Percentiles rank a stretch among this genome's conserved stretches.
Evolutionary conservation across 2,888 invertebrate species (phyloP).

Genomic region (Furcula furcula): DNA sequence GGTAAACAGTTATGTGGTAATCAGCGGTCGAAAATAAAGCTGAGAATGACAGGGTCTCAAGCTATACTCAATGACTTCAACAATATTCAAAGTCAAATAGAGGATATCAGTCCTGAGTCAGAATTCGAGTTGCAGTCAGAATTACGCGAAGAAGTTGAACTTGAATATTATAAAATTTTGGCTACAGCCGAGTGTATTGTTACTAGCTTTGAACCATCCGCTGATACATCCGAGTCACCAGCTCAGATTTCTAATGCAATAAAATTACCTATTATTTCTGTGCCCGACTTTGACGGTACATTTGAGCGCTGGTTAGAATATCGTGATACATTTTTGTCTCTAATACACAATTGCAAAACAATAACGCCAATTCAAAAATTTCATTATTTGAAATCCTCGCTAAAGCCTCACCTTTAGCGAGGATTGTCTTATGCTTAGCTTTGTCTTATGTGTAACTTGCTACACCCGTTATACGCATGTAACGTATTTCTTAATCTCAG

Average conservation of each 20-base stretch:
- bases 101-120: neutral
- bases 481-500: slow-evolving; percentile 10
- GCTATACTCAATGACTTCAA: neutral
- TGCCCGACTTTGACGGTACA: neutral
- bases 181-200: too few relatives aligned
- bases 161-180: neutral
- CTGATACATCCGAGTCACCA: neutral
- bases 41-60: neutral
- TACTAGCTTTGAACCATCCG: too few relatives aligned
- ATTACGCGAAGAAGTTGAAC: neutral
- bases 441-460: slow-evolving; percentile 15
- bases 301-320: slow-evolving; percentile 1
- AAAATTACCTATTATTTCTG: neutral
- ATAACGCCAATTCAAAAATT: slow-evolving; percentile 11
- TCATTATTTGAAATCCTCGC: slow-evolving; percentile 12
- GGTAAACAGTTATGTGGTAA: neutral
- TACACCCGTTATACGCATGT: slow-evolving; percentile 19
- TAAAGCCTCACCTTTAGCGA: slow-evolving; percentile 4
- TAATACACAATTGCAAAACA: slow-evolving; percentile 6
- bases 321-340: slow-evolving; percentile 2
- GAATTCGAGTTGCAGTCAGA: neutral
- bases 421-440: slow-evolving; percentile 1
- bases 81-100: slow-evolving; percentile 1
- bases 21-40: neutral
- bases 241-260: neutral